These are phyloP conservation scores for Eupithecia vulgata DNA, from an alignment of 2,888 invertebrate species.

Conservation along the genomic window DNA sequence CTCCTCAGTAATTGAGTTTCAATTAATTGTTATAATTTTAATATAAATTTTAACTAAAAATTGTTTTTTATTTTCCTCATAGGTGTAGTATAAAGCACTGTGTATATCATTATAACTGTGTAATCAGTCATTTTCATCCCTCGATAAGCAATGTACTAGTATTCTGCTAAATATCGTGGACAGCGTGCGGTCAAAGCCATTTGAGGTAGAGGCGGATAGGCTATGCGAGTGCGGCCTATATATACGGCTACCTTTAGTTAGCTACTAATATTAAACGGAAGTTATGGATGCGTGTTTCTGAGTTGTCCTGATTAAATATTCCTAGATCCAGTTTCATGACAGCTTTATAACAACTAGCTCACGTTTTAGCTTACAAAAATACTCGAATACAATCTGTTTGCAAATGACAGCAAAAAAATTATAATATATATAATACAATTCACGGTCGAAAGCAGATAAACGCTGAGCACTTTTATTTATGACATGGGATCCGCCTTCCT, in stretches of 20 bases:
- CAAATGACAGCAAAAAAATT: slow-evolving; percentile 32
- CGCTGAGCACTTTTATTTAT: neutral
- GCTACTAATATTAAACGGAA: neutral
- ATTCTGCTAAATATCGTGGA: neutral
- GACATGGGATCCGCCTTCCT: neutral
- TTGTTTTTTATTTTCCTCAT: too few species aligned
- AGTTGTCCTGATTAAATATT: neutral
- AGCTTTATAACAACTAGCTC: neutral
- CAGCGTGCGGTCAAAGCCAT: neutral
- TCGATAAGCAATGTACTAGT: too few species aligned
- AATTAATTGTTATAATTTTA: too few species aligned
- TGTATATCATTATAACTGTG: too few species aligned
- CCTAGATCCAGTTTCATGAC: neutral
- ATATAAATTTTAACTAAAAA: too few species aligned
- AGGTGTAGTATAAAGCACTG: too few species aligned
- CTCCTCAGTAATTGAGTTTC: too few species aligned
- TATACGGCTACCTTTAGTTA: neutral
- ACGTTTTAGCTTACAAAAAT: slow-evolving; percentile 8
- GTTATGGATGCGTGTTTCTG: neutral
- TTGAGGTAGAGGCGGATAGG: neutral
- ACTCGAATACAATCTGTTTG: slow-evolving; percentile 22
- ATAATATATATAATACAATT: too few species aligned
- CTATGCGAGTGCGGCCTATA: neutral
- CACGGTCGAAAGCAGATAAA: slow-evolving; percentile 10
- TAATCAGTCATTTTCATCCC: too few species aligned